Conservation (phyloP, 92 coral and sea anemone species). For the Virgularia gustaviana region DNA sequence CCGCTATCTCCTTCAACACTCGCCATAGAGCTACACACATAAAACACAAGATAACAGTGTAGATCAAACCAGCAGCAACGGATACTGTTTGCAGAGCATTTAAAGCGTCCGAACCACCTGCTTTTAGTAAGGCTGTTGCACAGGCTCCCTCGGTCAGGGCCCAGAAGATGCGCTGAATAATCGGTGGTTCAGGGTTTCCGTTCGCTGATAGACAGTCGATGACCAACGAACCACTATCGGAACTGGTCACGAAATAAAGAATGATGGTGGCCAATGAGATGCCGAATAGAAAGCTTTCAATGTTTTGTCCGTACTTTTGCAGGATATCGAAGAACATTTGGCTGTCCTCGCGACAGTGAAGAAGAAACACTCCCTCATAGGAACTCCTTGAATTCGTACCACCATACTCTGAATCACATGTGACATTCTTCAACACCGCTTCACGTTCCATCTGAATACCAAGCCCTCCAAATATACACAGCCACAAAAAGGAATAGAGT, state of each 20-base stretch:
- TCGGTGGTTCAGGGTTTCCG: constrained; percentile 31
- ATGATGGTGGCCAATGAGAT: constrained; percentile 30
- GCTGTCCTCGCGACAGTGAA: constrained; percentile 65
- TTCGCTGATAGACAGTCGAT: constrained; percentile 38
- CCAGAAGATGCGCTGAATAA: constrained; percentile 32
- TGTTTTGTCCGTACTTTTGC: constrained; percentile 58
- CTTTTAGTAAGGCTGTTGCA: constrained; percentile 70
- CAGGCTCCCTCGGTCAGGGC: constrained; percentile 38
- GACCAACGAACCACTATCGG: constrained; percentile 32
- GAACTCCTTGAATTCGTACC: constrained; percentile 54
- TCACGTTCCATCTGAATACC: constrained; percentile 80
- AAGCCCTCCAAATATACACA: constrained; percentile 81
- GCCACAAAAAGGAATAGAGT: constrained; percentile 77
- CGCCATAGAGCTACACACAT: constrained; percentile 74
- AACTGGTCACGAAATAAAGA: constrained; percentile 34
- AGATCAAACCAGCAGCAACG: constrained; percentile 62
- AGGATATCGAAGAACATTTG: constrained; percentile 75
- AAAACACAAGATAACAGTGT: constrained; percentile 60
- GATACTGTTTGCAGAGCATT: constrained; percentile 68
- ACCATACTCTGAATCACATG: constrained; percentile 66
- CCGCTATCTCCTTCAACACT: constrained; percentile 55
- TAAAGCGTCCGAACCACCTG: constrained; percentile 63
- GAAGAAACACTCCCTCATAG: constrained; percentile 58
- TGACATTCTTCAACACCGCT: constrained; percentile 59
- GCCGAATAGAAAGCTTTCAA: constrained; percentile 17